Evolutionary conservation across 1,140 invertebrate genomes (phyloP).

Genomic region (Bombus turneri): DNA sequence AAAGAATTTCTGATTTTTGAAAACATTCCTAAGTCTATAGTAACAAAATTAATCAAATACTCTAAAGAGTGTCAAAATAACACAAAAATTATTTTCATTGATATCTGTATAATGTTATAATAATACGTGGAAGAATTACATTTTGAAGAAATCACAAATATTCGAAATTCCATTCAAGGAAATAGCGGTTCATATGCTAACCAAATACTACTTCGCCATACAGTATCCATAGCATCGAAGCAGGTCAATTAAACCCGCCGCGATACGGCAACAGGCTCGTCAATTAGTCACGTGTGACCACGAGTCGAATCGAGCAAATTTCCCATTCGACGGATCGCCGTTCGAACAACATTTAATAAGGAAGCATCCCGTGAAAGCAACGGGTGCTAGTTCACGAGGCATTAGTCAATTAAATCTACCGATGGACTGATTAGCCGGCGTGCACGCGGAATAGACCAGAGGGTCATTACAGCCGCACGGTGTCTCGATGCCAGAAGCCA

Average conservation of each 20-base stretch:
- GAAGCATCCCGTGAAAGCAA: not conserved
- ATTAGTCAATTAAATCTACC: slow-evolving; percentile 48
- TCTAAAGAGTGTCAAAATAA: not conserved
- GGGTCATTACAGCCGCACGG: slow-evolving; percentile 43
- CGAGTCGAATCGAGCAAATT: slow-evolving; percentile 26
- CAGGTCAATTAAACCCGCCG: slow-evolving; percentile 19
- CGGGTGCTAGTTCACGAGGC: not conserved
- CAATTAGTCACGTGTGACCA: slow-evolving; percentile 37
- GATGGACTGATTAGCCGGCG: slow-evolving; percentile 33
- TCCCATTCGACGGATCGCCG: slow-evolving; percentile 4
- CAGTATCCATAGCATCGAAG: not conserved
- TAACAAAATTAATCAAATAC: not conserved
- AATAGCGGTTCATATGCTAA: no score
- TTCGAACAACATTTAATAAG: slow-evolving; percentile 27
- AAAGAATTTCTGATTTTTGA: no score
- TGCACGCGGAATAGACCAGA: slow-evolving; percentile 30
- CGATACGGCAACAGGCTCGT: not conserved
- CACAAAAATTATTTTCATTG: no score
- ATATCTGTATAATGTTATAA: no score
- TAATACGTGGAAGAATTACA: no score
- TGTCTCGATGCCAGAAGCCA: slow-evolving; percentile 66
- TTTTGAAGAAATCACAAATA: no score
- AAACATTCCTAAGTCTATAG: no score
- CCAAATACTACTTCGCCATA: not conserved
- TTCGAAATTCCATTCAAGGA: not conserved